Percentiles rank a stretch among this genome's conserved stretches.
Evolutionary conservation across 2,797 vertebrate genomes (phyloP).

Genomic region (Phataginus tricuspis): DNA sequence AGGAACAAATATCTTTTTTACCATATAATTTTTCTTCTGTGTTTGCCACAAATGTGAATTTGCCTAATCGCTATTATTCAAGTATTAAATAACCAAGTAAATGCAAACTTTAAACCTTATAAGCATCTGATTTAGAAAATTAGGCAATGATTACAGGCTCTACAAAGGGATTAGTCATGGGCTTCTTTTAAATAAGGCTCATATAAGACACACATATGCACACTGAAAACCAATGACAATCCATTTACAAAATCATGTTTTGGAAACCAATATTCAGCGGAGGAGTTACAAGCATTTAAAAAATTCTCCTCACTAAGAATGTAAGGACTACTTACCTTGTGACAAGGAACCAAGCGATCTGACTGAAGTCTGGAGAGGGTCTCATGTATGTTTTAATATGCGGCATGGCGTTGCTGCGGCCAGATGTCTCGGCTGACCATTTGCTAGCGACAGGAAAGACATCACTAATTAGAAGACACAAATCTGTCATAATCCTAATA

Average conservation of each 20-base stretch:
- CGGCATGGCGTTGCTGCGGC: conserved; percentile 95
- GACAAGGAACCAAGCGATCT: conserved; percentile 96
- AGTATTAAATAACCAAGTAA: background rate
- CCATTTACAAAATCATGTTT: no score
- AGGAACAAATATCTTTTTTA: background rate
- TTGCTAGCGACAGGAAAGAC: conserved; percentile 83
- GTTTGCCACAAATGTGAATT: background rate
- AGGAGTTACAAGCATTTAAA: background rate
- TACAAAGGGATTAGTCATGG: background rate
- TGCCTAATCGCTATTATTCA: background rate
- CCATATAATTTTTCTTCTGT: background rate
- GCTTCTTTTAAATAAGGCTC: background rate
- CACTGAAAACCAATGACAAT: background rate
- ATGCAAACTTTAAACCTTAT: background rate
- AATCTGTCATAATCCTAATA: background rate
- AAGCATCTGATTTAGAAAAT: background rate
- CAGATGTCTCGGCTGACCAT: conserved; percentile 94
- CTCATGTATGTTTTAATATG: conserved; percentile 99
- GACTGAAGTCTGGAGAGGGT: conserved; percentile 91
- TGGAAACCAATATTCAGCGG: background rate
- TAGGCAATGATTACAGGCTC: background rate
- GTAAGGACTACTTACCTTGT: conserved; percentile 90
- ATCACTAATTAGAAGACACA: background rate
- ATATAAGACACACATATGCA: background rate
- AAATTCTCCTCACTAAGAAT: background rate